A percentile compares a stretch with the other conserved stretches of the same genome.
Evolutionary conservation across 2,888 invertebrate genomes (phyloP).

Genomic region (Zaprionus lineosus): DNA sequence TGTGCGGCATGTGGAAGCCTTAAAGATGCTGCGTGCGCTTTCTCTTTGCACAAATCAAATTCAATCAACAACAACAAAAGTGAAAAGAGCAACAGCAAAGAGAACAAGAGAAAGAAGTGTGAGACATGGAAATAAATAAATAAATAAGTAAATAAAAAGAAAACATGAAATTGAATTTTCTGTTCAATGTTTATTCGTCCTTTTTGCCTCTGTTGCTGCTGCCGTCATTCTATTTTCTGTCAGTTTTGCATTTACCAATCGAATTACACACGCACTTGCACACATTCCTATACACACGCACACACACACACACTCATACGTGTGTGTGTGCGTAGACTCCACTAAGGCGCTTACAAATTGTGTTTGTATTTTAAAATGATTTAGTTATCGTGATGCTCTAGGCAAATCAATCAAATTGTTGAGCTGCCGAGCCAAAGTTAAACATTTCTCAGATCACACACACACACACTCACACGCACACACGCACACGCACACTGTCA

Average conservation of each 20-base stretch:
- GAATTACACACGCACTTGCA: conserved; percentile 40
- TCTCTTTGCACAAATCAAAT: conserved; percentile 35
- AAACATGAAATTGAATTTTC: conserved; percentile 63
- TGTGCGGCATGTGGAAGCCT: conserved; percentile 12
- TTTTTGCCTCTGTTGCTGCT: conserved; percentile 17
- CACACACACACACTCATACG: neutral
- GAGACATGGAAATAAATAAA: neutral
- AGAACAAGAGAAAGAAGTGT: neutral
- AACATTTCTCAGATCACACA: conserved; percentile 13
- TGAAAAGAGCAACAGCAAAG: neutral
- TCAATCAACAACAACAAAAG: conserved; percentile 37
- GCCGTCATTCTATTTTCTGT: conserved; percentile 30
- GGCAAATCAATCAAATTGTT: conserved; percentile 44
- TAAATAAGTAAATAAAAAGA: conserved; percentile 41
- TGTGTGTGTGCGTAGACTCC: neutral
- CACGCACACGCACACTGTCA: neutral
- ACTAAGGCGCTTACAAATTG: conserved; percentile 39
- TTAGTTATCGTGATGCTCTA: conserved; percentile 57
- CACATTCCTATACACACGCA: neutral
- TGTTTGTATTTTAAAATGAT: conserved; percentile 59
- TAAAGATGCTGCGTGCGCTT: conserved; percentile 26
- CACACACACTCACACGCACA: neutral
- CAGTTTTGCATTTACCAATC: conserved; percentile 65
- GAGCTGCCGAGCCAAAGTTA: conserved; percentile 25
- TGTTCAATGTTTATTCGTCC: conserved; percentile 41